Percentiles rank a stretch among this genome's conserved stretches.
Conservation (phyloP, 2,888 invertebrate species). For the Metalampra italica region DNA sequence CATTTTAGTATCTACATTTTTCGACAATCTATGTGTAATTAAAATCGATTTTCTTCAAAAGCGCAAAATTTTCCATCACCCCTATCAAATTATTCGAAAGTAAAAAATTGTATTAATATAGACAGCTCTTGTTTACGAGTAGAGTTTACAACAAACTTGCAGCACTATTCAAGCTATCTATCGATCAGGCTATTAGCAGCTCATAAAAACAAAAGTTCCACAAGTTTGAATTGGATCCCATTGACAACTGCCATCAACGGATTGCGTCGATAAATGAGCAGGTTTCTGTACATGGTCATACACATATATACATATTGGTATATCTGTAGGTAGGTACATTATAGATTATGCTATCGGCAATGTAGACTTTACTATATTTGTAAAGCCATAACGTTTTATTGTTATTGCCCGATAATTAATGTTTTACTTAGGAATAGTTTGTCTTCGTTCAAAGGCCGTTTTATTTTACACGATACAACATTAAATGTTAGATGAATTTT, state of each 20-base stretch:
- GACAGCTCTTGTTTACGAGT: too few species aligned
- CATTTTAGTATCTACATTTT: too few species aligned
- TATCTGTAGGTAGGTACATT: background rate
- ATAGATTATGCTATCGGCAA: background rate
- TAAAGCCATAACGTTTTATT: conserved; percentile 19
- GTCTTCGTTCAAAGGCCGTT: too few species aligned
- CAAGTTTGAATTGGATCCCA: background rate
- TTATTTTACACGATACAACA: too few species aligned
- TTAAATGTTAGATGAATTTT: too few species aligned
- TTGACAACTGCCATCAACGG: conserved; percentile 7
- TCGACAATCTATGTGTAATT: too few species aligned
- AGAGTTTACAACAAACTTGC: background rate
- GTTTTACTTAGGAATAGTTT: background rate
- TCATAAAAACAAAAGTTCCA: background rate
- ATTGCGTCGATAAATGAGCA: conserved; percentile 22
- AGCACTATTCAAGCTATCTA: background rate
- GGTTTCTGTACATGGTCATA: conserved; percentile 29
- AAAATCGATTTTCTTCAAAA: too few species aligned
- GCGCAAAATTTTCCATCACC: too few species aligned
- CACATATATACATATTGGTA: background rate
- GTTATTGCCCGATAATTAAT: conserved; percentile 16
- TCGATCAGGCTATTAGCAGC: background rate
- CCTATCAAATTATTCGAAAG: too few species aligned
- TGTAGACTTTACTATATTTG: conserved; percentile 9
- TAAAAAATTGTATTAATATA: too few species aligned